These are phyloP conservation scores for Herpetotheres cachinnans DNA, from an alignment of 2,113 vertebrate genomes.

Conservation along the genomic window DNA sequence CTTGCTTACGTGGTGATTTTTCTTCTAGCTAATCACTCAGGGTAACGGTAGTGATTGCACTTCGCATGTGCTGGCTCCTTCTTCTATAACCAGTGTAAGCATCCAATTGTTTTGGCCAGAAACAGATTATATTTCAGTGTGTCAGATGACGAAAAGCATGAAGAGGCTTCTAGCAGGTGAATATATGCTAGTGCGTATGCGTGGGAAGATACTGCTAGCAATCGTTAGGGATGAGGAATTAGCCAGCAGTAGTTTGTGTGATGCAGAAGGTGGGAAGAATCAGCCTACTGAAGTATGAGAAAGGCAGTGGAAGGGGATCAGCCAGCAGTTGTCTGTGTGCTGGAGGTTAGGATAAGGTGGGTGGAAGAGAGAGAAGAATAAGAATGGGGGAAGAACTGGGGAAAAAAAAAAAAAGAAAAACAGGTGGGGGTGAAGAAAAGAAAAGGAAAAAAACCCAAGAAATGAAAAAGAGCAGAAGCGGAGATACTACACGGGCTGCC, in stretches of 20 bases:
- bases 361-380: background rate
- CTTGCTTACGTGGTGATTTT: background rate
- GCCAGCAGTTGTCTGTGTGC: background rate
- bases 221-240: background rate
- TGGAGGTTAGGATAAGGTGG: slow-evolving; percentile 3
- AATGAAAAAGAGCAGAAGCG: background rate
- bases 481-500: background rate
- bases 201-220: background rate
- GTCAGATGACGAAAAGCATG: background rate
- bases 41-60: fast-evolving
- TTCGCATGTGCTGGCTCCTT: background rate
- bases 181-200: background rate
- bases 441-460: background rate
- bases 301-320: background rate
- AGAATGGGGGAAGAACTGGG: background rate
- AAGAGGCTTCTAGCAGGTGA: background rate
- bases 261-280: background rate
- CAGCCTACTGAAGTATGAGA: background rate
- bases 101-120: background rate
- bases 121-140: background rate
- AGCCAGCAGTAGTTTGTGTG: slow-evolving; percentile 2
- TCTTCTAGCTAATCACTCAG: background rate
- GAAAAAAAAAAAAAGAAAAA: background rate
- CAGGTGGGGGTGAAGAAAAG: background rate
- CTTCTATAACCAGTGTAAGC: background rate